These are phyloP conservation scores for Etia nguti DNA, from an alignment of 2,113 vertebrate species.

Conservation along the genomic window DNA sequence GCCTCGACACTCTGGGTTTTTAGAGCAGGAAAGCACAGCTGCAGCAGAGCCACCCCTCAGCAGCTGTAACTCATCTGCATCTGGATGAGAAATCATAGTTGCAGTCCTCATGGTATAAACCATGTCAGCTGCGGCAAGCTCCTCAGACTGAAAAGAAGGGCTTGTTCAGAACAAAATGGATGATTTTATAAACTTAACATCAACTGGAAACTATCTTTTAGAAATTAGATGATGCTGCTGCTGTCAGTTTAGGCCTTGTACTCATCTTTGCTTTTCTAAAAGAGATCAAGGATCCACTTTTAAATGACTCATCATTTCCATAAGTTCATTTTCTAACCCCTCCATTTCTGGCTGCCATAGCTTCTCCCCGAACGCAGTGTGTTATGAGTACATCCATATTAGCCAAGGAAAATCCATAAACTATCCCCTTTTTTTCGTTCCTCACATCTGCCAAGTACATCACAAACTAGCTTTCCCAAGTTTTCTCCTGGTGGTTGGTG, in stretches of 20 bases:
- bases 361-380: slow-evolving; percentile 39
- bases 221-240: background rate
- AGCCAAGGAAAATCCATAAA: slow-evolving; percentile 65
- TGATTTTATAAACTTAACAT: background rate
- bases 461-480: background rate
- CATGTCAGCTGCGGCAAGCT: background rate
- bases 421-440: background rate
- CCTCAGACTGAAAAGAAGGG: background rate
- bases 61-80: slow-evolving; percentile 59
- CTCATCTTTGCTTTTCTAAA: background rate
- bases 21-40: slow-evolving; percentile 41
- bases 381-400: slow-evolving; percentile 54
- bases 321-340: slow-evolving; percentile 56
- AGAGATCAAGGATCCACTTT: slow-evolving; percentile 27
- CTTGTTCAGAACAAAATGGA: background rate
- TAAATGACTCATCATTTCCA: slow-evolving; percentile 69
- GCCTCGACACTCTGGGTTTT: slow-evolving; percentile 14
- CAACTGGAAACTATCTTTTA: background rate
- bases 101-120: background rate
- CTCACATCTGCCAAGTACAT: slow-evolving; percentile 17
- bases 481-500: background rate
- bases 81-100: slow-evolving; percentile 26
- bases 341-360: slow-evolving; percentile 31
- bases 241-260: background rate
- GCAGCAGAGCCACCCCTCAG: slow-evolving; percentile 24